Conservation (phyloP, 2,797 vertebrate genomes). For the Pempheris klunzingeri region DNA sequence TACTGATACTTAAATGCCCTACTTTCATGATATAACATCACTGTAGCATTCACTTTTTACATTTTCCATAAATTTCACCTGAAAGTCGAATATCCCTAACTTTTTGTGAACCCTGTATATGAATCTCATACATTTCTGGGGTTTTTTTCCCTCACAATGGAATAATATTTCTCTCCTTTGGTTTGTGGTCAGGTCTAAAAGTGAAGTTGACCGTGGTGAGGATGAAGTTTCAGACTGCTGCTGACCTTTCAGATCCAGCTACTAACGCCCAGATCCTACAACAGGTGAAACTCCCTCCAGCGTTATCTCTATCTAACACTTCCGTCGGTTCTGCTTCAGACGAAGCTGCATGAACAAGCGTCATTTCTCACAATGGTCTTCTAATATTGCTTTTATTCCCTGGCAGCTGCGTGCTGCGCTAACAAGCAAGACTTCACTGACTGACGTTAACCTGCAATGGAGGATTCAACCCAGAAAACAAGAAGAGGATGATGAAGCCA, state of each 20-base stretch:
- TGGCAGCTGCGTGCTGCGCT: neutral
- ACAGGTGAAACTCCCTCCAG: conserved; percentile 24
- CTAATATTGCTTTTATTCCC: neutral
- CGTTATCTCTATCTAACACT: too few species aligned
- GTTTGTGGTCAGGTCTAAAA: neutral
- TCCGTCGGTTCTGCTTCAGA: too few species aligned
- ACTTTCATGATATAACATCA: too few species aligned
- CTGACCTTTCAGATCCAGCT: conserved; percentile 25
- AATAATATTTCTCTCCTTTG: neutral
- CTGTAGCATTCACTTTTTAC: too few species aligned
- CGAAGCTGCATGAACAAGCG: too few species aligned
- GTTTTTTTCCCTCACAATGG: neutral
- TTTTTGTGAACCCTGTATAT: too few species aligned
- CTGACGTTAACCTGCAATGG: neutral
- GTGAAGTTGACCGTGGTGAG: neutral
- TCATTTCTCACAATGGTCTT: neutral
- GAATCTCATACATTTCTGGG: too few species aligned
- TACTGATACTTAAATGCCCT: too few species aligned
- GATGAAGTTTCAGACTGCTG: conserved; percentile 28
- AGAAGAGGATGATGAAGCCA: neutral
- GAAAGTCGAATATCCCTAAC: too few species aligned
- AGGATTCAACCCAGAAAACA: conserved; percentile 5
- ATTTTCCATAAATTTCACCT: too few species aligned
- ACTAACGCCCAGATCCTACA: neutral
- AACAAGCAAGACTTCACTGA: neutral